Base-by-base conservation (phyloP, 2,113 vertebrate genomes). In the Aleadryas rufinucha region DNA sequence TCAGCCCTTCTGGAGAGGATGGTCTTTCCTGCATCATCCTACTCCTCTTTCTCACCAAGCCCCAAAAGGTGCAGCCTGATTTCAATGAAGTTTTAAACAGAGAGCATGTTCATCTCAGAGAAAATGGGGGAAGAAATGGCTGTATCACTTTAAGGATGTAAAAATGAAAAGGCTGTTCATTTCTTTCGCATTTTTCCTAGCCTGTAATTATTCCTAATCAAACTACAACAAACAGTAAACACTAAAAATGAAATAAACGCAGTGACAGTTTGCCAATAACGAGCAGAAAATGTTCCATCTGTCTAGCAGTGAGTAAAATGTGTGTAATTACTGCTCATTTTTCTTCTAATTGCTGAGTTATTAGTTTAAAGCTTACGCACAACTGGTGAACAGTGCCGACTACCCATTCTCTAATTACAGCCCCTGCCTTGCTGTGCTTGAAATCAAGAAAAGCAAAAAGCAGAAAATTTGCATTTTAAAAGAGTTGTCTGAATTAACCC, bases 251-350 rank as follows among this genome's bases (percentile, higher is more conserved):
- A 98, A 97, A 98, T 98, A 97, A 98, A 97, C 83, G 97, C 89
- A 95, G 96, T 97, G 98, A 98, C 98, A 97, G 97, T 98, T 98
- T 98, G 98, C 97, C 98, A 98, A 96, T 98, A 98, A 97, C 59
- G 66, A 96, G 94, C 96, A 98, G 97, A 97, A 95, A 98, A 97
- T 93, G 96, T 97, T 97, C 98, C 97, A 98, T 98, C 97, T 98
- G 98, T 98, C 98, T 98, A 96, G 95, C 97, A 97, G 95, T 92
- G 97, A 98, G 97, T 97, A 93, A 98, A 98, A 98, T 98, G 97
- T 94, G 95, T 97, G 97, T 98, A 98, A 98, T 98, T 98, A 98
- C 98, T 95, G 97, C 97, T 98, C 97, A 98, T 98, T 98, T 98
- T 98, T 98, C 97, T 97, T 97, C 83, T 98, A 98, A 98, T 98